Conservation (phyloP, 2,888 invertebrate genomes). For the Meghimatium bilineatum region DNA sequence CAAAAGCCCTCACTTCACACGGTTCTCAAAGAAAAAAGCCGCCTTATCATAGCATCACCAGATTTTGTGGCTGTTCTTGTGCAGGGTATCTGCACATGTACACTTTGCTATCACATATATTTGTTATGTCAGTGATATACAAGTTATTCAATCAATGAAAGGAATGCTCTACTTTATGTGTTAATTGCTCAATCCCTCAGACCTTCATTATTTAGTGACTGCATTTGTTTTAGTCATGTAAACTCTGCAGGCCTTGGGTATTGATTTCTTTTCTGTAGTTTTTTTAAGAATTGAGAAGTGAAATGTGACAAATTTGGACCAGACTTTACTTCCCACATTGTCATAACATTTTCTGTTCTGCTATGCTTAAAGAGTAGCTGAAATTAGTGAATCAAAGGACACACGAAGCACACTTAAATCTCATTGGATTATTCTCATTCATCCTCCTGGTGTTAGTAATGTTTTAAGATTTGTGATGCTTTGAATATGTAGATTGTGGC, state of each 20-base stretch:
- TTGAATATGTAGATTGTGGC: background rate
- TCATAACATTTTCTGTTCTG: background rate
- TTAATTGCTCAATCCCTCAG: constrained; percentile 10
- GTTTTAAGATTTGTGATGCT: background rate
- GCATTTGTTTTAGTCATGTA: constrained; percentile 13
- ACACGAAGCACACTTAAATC: background rate
- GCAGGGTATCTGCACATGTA: background rate
- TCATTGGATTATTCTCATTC: background rate
- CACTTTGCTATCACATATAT: constrained; percentile 8
- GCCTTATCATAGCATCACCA: constrained; percentile 38
- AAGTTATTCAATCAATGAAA: constrained; percentile 7
- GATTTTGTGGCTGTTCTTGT: constrained; percentile 5
- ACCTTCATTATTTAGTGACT: constrained; percentile 20
- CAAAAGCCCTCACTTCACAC: constrained; percentile 47
- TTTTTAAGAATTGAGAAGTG: background rate
- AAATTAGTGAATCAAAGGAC: background rate
- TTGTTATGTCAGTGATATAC: constrained; percentile 26
- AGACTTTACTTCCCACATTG: background rate
- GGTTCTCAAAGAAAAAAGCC: constrained; percentile 49
- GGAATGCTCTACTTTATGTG: constrained; percentile 4
- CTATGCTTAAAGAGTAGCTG: background rate
- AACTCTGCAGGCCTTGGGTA: constrained; percentile 12
- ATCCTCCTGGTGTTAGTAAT: background rate
- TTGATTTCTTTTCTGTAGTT: background rate
- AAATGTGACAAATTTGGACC: background rate